A percentile compares a stretch with the other conserved stretches of the same genome.
phyloP scores from a whole-genome alignment of 2,888 invertebrate species.

The Habroteleia sp. region DNA sequence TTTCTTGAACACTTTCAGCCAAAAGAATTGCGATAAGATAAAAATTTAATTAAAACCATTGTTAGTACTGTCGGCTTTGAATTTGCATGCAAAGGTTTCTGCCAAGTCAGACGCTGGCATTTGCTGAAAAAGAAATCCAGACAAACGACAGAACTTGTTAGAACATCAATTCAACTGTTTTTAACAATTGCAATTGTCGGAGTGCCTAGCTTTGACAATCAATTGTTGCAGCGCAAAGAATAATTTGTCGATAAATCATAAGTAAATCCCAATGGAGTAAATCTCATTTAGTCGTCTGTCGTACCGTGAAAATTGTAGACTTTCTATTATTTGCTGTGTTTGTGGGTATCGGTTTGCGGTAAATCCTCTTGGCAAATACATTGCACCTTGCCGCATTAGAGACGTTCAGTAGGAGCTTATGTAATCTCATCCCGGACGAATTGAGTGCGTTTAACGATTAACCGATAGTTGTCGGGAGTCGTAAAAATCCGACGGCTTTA shows the following conservation, averaged over 20 bases:
- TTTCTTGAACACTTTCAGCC: too few relatives aligned
- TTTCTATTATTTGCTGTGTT: neutral
- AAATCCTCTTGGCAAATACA: slow-evolving; percentile 11
- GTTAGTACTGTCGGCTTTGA: too few relatives aligned
- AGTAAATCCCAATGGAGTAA: neutral
- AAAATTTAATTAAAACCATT: too few relatives aligned
- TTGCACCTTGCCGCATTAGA: neutral
- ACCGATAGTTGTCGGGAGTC: neutral
- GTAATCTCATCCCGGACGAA: slow-evolving; percentile 1
- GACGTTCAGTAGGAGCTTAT: neutral
- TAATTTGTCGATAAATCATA: neutral
- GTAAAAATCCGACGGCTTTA: neutral
- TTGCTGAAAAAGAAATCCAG: too few relatives aligned
- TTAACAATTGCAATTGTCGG: too few relatives aligned
- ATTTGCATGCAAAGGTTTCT: too few relatives aligned
- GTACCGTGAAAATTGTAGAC: neutral
- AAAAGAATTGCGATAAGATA: too few relatives aligned
- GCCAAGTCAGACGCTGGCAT: too few relatives aligned
- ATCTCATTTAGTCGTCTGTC: neutral
- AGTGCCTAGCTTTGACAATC: too few relatives aligned
- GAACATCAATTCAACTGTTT: too few relatives aligned
- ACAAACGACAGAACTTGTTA: too few relatives aligned
- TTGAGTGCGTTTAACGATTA: slow-evolving; percentile 4
- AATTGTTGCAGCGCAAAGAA: neutral
- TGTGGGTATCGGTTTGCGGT: neutral